Evolutionary conservation across 64 coral and sea anemone species (phyloP).

Genomic region (Catalaphyllia jardinei): DNA sequence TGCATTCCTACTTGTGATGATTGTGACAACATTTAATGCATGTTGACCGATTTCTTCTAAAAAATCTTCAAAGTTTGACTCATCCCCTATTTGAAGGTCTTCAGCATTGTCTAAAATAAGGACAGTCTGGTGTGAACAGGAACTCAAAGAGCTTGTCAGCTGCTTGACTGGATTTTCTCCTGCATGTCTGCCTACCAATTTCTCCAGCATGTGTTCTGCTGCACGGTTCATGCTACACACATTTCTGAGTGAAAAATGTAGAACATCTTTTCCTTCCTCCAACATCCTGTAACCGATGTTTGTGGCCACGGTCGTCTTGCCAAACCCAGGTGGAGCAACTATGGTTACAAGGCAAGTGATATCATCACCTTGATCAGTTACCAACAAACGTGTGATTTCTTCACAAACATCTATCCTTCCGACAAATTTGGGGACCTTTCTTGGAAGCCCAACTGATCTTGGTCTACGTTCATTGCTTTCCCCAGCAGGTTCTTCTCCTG

Average conservation of each 20-base stretch:
- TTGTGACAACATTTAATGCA: slow-evolving; percentile 24
- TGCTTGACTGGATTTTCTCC: slow-evolving; percentile 11
- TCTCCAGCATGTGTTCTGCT: slow-evolving; percentile 19
- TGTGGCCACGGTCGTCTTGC: not conserved
- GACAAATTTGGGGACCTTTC: slow-evolving; percentile 40
- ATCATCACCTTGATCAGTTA: not conserved
- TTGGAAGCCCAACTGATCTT: slow-evolving; percentile 16
- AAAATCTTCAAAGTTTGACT: not conserved
- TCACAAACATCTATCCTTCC: slow-evolving; percentile 2
- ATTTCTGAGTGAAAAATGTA: slow-evolving; percentile 32
- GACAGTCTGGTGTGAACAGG: not conserved
- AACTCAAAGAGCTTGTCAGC: slow-evolving; percentile 5
- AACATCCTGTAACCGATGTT: slow-evolving; percentile 13
- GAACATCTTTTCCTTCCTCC: slow-evolving; percentile 17
- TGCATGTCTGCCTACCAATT: not conserved
- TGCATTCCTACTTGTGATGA: slow-evolving; percentile 34
- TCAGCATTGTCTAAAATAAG: slow-evolving; percentile 64
- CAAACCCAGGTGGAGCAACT: slow-evolving; percentile 41
- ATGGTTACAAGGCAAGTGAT: not conserved
- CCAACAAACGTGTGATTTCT: not conserved
- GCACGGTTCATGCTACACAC: not conserved
- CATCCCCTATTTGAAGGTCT: slow-evolving; percentile 51
- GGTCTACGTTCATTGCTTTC: not conserved
- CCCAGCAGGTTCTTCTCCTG: not conserved
- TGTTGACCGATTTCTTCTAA: slow-evolving; percentile 22